Conservation (phyloP, 2,888 invertebrate species). For the Kuschelorhynchus macadamiae region DNA sequence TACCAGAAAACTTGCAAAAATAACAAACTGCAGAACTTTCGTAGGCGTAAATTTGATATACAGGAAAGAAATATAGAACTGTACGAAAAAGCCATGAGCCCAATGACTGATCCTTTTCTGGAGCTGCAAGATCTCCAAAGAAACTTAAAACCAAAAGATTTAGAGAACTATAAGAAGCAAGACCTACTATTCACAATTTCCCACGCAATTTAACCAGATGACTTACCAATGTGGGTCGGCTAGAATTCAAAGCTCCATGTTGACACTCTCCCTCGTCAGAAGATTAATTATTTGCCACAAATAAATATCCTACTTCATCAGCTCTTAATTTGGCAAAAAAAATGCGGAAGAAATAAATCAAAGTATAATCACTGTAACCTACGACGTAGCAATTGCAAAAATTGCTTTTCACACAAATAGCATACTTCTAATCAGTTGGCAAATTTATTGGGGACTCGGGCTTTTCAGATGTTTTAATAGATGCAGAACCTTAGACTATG, state of each 20-base stretch:
- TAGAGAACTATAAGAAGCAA: slow-evolving; percentile 13
- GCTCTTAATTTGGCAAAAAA: neutral
- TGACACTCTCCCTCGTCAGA: slow-evolving; percentile 1
- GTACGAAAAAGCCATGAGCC: slow-evolving; percentile 4
- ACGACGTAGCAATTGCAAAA: too few species aligned
- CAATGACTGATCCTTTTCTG: neutral
- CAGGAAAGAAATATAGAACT: neutral
- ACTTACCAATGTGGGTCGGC: slow-evolving; percentile 17
- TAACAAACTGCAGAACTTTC: neutral
- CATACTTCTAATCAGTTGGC: too few species aligned
- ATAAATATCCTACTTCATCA: neutral
- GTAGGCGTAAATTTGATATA: neutral
- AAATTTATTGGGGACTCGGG: too few species aligned
- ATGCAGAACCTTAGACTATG: too few species aligned
- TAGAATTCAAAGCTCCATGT: slow-evolving; percentile 8
- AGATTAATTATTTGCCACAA: slow-evolving; percentile 12
- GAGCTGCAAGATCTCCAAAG: slow-evolving; percentile 8
- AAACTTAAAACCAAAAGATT: slow-evolving; percentile 14
- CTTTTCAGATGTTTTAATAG: slow-evolving; percentile 15
- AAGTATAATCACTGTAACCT: too few species aligned
- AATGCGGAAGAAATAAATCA: neutral
- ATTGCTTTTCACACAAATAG: too few species aligned
- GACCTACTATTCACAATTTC: slow-evolving; percentile 5
- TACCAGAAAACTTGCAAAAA: slow-evolving; percentile 1
- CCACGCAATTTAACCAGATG: neutral